Conservation (phyloP, 2,797 vertebrate species). For the Cryptoblepharus egeriae region DNA sequence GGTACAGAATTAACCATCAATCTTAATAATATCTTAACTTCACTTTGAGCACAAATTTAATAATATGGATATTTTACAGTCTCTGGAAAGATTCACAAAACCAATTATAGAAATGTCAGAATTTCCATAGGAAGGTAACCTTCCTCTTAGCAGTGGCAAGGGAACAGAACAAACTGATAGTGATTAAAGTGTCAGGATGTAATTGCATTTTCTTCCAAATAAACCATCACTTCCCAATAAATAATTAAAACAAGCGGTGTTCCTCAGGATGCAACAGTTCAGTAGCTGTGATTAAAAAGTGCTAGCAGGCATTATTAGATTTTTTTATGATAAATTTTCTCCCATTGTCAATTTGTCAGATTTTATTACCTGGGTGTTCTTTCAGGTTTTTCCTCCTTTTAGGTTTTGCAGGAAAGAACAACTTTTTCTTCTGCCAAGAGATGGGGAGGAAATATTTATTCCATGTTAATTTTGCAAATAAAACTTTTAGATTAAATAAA, state of each 20-base stretch:
- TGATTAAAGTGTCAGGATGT: constrained; percentile 71
- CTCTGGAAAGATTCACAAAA: constrained; percentile 60
- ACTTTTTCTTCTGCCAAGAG: constrained; percentile 45
- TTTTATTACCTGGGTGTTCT: constrained; percentile 65
- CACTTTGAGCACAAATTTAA: constrained; percentile 55
- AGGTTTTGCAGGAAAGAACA: constrained; percentile 55
- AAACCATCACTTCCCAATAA: constrained; percentile 70
- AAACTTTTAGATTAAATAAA: too few relatives aligned
- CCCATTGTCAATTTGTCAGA: constrained; percentile 68
- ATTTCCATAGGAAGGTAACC: constrained; percentile 65
- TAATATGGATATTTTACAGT: constrained; percentile 51
- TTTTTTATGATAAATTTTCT: constrained; percentile 66
- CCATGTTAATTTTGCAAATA: constrained; percentile 55
- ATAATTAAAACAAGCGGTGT: constrained; percentile 73
- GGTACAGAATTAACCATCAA: constrained; percentile 48
- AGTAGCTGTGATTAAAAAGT: constrained; percentile 71
- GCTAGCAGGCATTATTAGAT: constrained; percentile 66
- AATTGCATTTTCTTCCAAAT: constrained; percentile 73
- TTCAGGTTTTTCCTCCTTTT: constrained; percentile 54
- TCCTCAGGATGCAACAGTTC: constrained; percentile 64
- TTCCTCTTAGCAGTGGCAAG: constrained; percentile 65
- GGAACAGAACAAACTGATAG: constrained; percentile 66
- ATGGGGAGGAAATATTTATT: constrained; percentile 19
- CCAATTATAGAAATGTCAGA: constrained; percentile 64
- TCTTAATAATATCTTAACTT: constrained; percentile 60